Evolutionary conservation across 2,797 vertebrate genomes (phyloP).

Genomic region (Myotis vivesi): DNA sequence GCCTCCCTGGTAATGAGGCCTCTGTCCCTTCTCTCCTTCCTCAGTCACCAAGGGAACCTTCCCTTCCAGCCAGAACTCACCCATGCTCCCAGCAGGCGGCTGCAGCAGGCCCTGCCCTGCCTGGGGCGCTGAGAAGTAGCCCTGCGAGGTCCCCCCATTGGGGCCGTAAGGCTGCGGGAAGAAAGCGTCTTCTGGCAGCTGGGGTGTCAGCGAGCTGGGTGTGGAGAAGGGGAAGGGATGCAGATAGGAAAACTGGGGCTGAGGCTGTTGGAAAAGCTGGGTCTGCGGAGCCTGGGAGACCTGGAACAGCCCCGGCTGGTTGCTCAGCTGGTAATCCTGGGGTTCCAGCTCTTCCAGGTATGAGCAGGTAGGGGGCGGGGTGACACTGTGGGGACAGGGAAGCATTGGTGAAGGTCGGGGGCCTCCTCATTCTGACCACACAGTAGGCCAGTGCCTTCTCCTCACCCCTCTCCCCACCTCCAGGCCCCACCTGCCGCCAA

Average conservation of each 20-base stretch:
- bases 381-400: conserved; percentile 63
- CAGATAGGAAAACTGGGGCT: conserved; percentile 85
- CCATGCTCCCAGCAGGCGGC: conserved; percentile 79
- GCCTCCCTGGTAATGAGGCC: neutral
- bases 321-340: conserved; percentile 80
- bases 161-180: conserved; percentile 82
- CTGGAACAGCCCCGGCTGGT: conserved; percentile 77
- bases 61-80: conserved; percentile 74
- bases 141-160: conserved; percentile 75
- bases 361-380: conserved; percentile 48
- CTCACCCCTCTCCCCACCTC: neutral
- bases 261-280: conserved; percentile 80
- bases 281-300: conserved; percentile 76
- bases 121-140: conserved; percentile 83
- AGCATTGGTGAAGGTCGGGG: neutral
- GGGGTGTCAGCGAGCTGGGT: conserved; percentile 85
- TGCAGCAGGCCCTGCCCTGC: conserved; percentile 86
- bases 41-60: neutral
- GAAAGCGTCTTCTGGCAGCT: conserved; percentile 84
- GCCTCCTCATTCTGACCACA: neutral
- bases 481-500: accelerated
- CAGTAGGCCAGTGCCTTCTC: accelerated
- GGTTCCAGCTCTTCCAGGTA: conserved; percentile 76
- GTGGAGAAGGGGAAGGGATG: conserved; percentile 85
- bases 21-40: neutral